phyloP scores from a whole-genome alignment of 2,888 invertebrate genomes.

The Morpho deidamia region DNA sequence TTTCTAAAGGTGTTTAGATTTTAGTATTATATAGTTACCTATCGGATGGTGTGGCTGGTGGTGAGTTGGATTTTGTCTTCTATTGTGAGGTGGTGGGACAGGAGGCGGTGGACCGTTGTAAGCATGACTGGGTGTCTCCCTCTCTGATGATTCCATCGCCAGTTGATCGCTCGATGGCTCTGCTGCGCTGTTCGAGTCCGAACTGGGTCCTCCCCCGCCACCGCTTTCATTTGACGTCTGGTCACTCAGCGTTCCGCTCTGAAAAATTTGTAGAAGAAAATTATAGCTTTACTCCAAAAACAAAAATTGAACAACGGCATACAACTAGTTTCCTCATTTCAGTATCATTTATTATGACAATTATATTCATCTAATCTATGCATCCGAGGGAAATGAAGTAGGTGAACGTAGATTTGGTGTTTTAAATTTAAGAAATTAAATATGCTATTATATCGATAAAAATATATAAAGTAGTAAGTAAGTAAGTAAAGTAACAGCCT shows the following conservation, averaged over 20 bases:
- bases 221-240: slow-evolving; percentile 71
- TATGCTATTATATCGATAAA: too few species aligned
- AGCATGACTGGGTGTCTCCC: slow-evolving; percentile 75
- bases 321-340: neutral
- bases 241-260: slow-evolving; percentile 63
- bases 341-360: neutral
- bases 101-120: slow-evolving; percentile 75
- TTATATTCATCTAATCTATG: too few species aligned
- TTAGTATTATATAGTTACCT: slow-evolving; percentile 36
- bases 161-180: slow-evolving; percentile 83
- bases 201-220: slow-evolving; percentile 71
- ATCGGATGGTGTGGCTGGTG: slow-evolving; percentile 78
- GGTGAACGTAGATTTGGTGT: too few species aligned
- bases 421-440: too few species aligned
- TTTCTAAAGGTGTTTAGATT: too few species aligned
- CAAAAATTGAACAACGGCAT: neutral
- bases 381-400: too few species aligned
- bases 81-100: slow-evolving; percentile 83
- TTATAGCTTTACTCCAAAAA: neutral
- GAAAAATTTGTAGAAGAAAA: slow-evolving; percentile 23
- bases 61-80: slow-evolving; percentile 84
- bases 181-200: slow-evolving; percentile 73
- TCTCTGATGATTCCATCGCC: slow-evolving; percentile 84
- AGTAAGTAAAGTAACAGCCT: too few species aligned
- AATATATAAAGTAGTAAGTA: too few species aligned